Evolutionary conservation across 2,797 vertebrate species (phyloP), one percentile per base, ranked within the genome.

Genomic region (Rhincodon typus): DNA sequence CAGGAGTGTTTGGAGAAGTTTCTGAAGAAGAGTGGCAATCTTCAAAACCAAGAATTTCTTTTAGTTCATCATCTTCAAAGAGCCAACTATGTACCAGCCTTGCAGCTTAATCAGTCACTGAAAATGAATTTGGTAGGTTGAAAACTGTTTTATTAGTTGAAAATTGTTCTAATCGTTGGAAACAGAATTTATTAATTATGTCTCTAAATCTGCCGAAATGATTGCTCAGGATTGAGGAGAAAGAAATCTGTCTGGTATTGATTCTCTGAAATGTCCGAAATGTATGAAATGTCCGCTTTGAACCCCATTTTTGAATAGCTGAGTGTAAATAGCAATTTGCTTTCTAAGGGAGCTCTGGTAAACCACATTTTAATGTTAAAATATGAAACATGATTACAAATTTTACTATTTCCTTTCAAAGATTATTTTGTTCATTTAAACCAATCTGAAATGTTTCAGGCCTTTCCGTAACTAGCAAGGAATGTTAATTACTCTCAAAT

Each of bases 21-120:
- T 97, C 98, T 99, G 70, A 98, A 98, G 96, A 97, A 97, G 84
- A 98, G 96, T 12, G 97, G 98, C 15, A 98, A 97, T 96, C 97
- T 98, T 96, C 98, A 98, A 96, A 99, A 99, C 96, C 97, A 97
- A 15, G 99, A 99, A 96, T 98, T 99, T 96, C 98, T 99, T 90
- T 97, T 99, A 97, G 98, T 99, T 93, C 98, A 99, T 97, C 98
- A 98, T 96, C 98, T 99, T 96, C 99, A 99, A 96, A 98, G 98
- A 97, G 98, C 99, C 96, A 99, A 98, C 97, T 99, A 99, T 95
- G 98, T 99, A 86, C 98, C 98, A 96, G 99, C 99, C 0, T 97
- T 99, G 90, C 98, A 98, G 97, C 97, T 99, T 96, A 99, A 99
- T 97, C 98, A 98, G n/a, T 98, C 97, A 90, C 97, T 99, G 94